Base-by-base conservation (phyloP, 2,113 vertebrate genomes). In the Lota lota region DNA sequence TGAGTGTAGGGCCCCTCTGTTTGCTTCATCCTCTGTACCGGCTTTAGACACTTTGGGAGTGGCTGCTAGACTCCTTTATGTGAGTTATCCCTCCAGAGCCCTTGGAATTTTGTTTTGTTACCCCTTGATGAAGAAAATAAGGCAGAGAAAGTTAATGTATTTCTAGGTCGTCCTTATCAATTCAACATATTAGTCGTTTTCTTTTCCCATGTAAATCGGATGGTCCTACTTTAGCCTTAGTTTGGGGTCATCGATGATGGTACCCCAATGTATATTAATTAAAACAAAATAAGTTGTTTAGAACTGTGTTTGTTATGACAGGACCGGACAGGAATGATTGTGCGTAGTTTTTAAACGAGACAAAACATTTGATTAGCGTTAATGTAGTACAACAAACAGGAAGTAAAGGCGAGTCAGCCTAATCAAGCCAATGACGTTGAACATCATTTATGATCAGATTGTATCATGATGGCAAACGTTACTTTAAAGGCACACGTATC, bases 81-180 rank as follows among this genome's bases (percentile, higher is more conserved):
- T 64, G 63, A 0, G 21, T 70, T 70, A 80, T 80, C 77, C 74
- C 67, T 68, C 74, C 56, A 79, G 83, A 80, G 74, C 70, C 68
- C 19, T 56, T 69, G 75, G 59, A 84, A 78, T 79, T 81, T 75
- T 80, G 78, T 73, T 77, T 74, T 79, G 22, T 64, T 71, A 18
- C 67, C 76, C 60, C 54, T 11, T 16, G 14, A 21, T n/a, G 58
- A 14, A 60, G 6, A 63, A 33, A 63, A 17, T n/a, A 36, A 63
- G 61, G 36, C 18, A 33, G 61, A 16, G 36, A 10, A 63, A 28
- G 36, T 36, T 6, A 10, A 21, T 21, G 5, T 54, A 17, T n/a
- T 3, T 28, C 28, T 28, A 28, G 1, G 28, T 28, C 28, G 28
- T 28, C 28, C 28, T 28, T 33, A 6, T 33, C 28, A 33, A 33